Percentiles rank a stretch among this genome's conserved stretches.
Evolutionary conservation across 1,140 invertebrate genomes (phyloP).

Genomic region (Lysiphlebus fabarum): DNA sequence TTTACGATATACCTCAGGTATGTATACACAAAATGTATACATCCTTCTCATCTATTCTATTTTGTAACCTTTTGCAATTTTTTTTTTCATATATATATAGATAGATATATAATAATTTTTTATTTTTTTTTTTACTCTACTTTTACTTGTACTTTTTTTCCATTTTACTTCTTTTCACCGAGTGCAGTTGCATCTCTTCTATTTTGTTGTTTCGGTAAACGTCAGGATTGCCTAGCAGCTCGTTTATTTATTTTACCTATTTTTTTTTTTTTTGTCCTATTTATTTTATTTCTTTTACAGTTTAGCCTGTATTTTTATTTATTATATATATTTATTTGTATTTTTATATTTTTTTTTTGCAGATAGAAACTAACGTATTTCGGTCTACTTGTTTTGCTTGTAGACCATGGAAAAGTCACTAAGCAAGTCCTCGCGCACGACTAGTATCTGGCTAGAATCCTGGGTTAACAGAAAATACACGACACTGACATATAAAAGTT

Average conservation of each 20-base stretch:
- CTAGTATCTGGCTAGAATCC: conserved; percentile 8
- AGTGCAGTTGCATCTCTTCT: background rate
- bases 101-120: background rate
- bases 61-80: conserved; percentile 16
- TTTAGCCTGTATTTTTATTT: too few relatives aligned
- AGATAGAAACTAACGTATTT: background rate
- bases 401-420: conserved; percentile 27
- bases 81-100: conserved; percentile 1
- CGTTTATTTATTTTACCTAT: conserved; percentile 23
- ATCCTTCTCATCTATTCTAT: conserved; percentile 25
- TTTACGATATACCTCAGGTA: conserved; percentile 24
- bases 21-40: conserved; percentile 22
- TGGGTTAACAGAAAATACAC: too few relatives aligned
- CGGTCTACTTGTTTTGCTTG: conserved; percentile 20
- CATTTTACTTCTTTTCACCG: background rate
- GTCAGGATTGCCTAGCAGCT: conserved; percentile 26
- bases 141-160: background rate
- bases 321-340: background rate
- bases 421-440: conserved; percentile 24
- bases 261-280: conserved; percentile 6
- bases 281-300: conserved; percentile 3
- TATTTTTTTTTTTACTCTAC: conserved; percentile 12
- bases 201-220: conserved; percentile 26
- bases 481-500: too few relatives aligned
- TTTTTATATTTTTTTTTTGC: conserved; percentile 1